These are phyloP conservation scores for Bradypodion pumilum DNA, from an alignment of 2,797 vertebrate species.

Conservation along the genomic window DNA sequence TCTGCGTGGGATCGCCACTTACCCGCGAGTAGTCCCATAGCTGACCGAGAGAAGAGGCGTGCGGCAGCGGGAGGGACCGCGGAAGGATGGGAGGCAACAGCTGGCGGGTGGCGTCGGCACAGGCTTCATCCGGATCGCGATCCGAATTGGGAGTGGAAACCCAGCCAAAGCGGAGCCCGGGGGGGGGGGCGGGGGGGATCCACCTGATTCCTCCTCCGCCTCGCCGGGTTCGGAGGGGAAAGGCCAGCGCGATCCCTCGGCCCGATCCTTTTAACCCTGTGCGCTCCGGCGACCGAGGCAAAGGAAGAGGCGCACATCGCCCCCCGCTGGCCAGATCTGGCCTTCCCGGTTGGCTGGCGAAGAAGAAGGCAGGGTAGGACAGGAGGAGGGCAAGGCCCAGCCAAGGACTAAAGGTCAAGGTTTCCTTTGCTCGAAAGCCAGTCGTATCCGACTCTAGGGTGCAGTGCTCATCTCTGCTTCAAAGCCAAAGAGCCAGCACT, in stretches of 20 bases:
- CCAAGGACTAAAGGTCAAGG: too few species aligned
- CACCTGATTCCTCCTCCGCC: not conserved
- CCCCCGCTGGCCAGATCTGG: conserved; percentile 13
- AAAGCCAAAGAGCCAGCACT: too few species aligned
- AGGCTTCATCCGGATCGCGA: not conserved
- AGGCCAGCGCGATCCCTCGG: not conserved
- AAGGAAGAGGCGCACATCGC: conserved; percentile 1
- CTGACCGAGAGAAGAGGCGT: not conserved
- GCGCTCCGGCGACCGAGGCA: not conserved
- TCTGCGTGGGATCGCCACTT: not conserved
- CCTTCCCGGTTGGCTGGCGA: too few species aligned
- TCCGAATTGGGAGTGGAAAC: too few species aligned
- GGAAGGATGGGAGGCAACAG: not conserved
- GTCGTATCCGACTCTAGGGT: too few species aligned
- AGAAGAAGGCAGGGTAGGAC: too few species aligned
- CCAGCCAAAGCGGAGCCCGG: too few species aligned
- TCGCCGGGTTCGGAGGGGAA: not conserved
- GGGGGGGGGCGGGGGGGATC: too few species aligned
- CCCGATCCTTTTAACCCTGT: not conserved
- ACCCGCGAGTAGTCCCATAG: conserved; percentile 9
- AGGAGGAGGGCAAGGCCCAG: too few species aligned
- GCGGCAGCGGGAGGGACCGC: too few species aligned
- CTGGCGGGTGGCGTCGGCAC: not conserved
- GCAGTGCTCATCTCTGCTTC: too few species aligned
- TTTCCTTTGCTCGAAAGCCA: too few species aligned